Conservation (phyloP, 2,888 invertebrate genomes). For the Oscheius sp. region DNA sequence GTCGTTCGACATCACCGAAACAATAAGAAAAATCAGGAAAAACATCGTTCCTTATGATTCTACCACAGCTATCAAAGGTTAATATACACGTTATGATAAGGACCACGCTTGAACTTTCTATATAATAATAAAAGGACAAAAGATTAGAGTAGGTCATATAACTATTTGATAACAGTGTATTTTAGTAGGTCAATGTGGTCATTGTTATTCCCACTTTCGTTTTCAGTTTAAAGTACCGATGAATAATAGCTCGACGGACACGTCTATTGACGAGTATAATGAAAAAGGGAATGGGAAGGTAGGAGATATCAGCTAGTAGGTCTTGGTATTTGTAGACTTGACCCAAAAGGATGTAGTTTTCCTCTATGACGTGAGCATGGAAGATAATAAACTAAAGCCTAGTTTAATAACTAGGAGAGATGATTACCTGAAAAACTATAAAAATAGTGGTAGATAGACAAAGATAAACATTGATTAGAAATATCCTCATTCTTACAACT, state of each 20-base stretch:
- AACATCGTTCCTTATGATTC: too few species aligned
- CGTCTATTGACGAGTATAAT: conserved; percentile 1
- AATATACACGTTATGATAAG: too few species aligned
- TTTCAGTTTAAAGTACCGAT: too few species aligned
- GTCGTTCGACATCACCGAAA: not conserved
- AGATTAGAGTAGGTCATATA: too few species aligned
- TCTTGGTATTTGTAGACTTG: not conserved
- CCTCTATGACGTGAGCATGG: not conserved
- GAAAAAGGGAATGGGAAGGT: conserved; percentile 14
- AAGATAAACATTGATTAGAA: not conserved
- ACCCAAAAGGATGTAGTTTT: not conserved
- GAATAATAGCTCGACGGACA: too few species aligned
- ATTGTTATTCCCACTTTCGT: too few species aligned
- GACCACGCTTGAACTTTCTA: too few species aligned
- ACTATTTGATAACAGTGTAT: too few species aligned
- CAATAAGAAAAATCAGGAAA: not conserved
- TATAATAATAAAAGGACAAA: too few species aligned
- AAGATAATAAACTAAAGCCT: not conserved
- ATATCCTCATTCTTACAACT: not conserved
- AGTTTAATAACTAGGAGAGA: not conserved
- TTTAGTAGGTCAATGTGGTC: too few species aligned
- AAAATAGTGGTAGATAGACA: conserved; percentile 1
- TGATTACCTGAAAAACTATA: not conserved
- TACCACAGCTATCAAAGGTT: too few species aligned
- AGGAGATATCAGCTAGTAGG: conserved; percentile 7